Evolutionary conservation across 2,888 invertebrate genomes (phyloP).

Genomic region (Hypselothyrea guttata): DNA sequence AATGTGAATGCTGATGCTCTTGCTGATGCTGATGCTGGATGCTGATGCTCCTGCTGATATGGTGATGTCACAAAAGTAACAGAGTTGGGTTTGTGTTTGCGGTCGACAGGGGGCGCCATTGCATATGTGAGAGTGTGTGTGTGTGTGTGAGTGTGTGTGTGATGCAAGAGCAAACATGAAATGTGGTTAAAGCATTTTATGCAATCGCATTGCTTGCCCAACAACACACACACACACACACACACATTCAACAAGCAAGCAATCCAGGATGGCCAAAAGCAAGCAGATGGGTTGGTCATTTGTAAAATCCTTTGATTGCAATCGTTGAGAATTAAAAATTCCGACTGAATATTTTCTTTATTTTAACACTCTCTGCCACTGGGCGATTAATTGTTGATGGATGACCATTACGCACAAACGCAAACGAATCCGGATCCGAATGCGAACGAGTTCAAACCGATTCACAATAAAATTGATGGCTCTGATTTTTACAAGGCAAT

Average conservation of each 20-base stretch:
- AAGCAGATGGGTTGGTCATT: constrained; percentile 57
- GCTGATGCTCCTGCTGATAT: constrained; percentile 27
- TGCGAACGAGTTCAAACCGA: constrained; percentile 1
- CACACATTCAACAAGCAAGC: constrained; percentile 32
- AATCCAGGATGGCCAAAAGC: constrained; percentile 5
- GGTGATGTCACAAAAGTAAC: constrained; percentile 50
- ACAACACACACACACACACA: too few relatives aligned
- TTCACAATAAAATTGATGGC: constrained; percentile 38
- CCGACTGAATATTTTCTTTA: constrained; percentile 60
- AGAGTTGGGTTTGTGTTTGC: constrained; percentile 40
- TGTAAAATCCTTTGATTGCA: constrained; percentile 67
- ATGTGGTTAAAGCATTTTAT: constrained; percentile 67
- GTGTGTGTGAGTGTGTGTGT: constrained; percentile 10
- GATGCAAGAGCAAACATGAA: constrained; percentile 60
- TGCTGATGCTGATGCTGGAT: constrained; percentile 5
- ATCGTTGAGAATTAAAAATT: constrained; percentile 63
- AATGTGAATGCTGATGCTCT: background rate
- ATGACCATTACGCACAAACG: constrained; percentile 33
- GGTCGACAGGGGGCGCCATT: constrained; percentile 36
- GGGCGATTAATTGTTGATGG: constrained; percentile 57
- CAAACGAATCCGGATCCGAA: background rate
- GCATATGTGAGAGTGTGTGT: background rate
- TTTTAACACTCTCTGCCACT: constrained; percentile 39
- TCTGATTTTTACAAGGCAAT: constrained; percentile 24
- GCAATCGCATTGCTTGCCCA: constrained; percentile 51